These are phyloP conservation scores for Parauchenoglanis punctatus DNA, from an alignment of 2,797 vertebrate genomes.

Conservation along the genomic window DNA sequence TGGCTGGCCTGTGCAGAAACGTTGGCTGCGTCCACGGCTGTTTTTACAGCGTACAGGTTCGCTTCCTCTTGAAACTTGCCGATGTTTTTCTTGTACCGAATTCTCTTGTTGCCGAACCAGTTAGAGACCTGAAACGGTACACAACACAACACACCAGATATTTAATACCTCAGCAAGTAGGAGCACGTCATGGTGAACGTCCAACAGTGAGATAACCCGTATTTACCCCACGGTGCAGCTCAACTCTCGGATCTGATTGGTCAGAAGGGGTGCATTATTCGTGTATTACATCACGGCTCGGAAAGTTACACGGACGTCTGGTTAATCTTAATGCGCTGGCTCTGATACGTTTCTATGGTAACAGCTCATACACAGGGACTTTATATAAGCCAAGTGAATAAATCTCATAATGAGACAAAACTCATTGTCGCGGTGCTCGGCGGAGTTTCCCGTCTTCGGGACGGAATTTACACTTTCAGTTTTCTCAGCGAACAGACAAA, in stretches of 20 bases:
- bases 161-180: background rate
- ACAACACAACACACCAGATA: background rate
- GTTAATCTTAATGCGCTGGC: background rate
- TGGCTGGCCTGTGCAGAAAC: constrained; percentile 83
- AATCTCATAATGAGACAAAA: background rate
- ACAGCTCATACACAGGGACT: background rate
- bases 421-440: too few species aligned
- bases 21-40: constrained; percentile 75
- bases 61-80: constrained; percentile 83
- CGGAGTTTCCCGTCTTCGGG: too few species aligned
- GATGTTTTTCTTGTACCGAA: constrained; percentile 82
- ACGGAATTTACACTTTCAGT: too few species aligned
- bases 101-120: constrained; percentile 84
- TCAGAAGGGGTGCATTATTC: background rate
- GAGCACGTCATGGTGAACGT: background rate
- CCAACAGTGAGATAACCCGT: accelerated
- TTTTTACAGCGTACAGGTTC: constrained; percentile 77
- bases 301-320: background rate
- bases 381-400: background rate
- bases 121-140: constrained; percentile 76
- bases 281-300: too few species aligned
- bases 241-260: background rate
- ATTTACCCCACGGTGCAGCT: background rate
- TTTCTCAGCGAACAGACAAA: too few species aligned
- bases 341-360: background rate